Conservation (phyloP, 2,113 vertebrate species). For the Epinephelus fuscoguttatus region DNA sequence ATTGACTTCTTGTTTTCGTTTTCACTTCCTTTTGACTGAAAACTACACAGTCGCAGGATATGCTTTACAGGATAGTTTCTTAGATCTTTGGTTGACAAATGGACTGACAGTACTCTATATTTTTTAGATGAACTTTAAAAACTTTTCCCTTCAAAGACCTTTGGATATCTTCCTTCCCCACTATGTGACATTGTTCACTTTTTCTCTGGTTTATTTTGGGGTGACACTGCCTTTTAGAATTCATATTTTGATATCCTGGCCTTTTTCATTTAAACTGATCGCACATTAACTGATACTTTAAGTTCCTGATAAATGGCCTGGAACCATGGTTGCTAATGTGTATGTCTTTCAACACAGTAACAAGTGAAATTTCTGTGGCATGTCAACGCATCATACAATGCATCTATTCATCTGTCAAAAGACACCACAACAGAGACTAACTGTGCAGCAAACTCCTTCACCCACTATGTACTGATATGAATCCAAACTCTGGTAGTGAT, state of each 20-base stretch:
- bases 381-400: neutral
- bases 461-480: slow-evolving; percentile 24
- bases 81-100: neutral
- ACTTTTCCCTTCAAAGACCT: slow-evolving; percentile 10
- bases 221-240: neutral
- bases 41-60: neutral
- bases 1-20: neutral
- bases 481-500: slow-evolving; percentile 32
- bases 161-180: neutral
- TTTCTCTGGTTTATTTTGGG: neutral
- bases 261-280: neutral
- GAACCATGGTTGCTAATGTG: slow-evolving; percentile 3
- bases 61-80: neutral
- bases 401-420: slow-evolving; percentile 27
- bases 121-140: neutral
- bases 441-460: slow-evolving; percentile 6
- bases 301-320: neutral
- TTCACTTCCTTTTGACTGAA: neutral
- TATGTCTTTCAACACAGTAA: neutral
- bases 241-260: neutral
- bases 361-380: slow-evolving; percentile 13
- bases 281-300: neutral
- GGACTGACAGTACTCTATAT: neutral
- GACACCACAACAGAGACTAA: neutral
- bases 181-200: slow-evolving; percentile 2